A percentile compares a stretch with the other conserved stretches of the same genome.
These are phyloP conservation scores for Cosmopolites sordidus DNA, from an alignment of 2,888 invertebrate species.

Conservation along the genomic window DNA sequence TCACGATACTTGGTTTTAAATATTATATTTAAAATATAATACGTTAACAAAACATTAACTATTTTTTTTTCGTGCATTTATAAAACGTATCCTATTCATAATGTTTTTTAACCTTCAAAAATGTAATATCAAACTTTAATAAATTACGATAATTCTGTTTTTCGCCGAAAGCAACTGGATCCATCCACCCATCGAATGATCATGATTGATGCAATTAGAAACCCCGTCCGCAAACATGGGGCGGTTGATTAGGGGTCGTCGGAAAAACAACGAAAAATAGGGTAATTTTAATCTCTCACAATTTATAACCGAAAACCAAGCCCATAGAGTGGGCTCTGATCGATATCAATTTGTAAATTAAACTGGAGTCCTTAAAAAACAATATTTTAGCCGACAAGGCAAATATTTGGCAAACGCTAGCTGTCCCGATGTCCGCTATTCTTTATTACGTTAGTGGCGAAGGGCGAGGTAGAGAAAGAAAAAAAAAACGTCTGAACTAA, in stretches of 20 bases:
- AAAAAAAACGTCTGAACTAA: no score
- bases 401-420: constrained; percentile 41
- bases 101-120: no score
- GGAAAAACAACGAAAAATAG: constrained; percentile 49
- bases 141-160: no score
- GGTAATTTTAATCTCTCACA: constrained; percentile 29
- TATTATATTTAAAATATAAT: no score
- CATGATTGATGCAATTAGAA: constrained; percentile 30
- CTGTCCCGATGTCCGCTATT: constrained; percentile 37
- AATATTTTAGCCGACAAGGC: constrained; percentile 42
- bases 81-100: no score
- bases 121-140: no score
- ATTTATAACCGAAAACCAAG: constrained; percentile 33
- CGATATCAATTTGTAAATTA: constrained; percentile 45
- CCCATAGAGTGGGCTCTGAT: constrained; percentile 33
- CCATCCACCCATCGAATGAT: background rate
- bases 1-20: no score
- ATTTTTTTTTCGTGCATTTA: no score
- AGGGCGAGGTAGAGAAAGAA: no score
- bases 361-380: constrained; percentile 41
- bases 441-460: no score
- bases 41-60: no score
- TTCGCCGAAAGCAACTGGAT: no score
- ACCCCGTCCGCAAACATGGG: constrained; percentile 25
- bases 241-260: constrained; percentile 35